Base-by-base conservation (phyloP, 2,888 invertebrate genomes). In the Perdita meconis region DNA sequence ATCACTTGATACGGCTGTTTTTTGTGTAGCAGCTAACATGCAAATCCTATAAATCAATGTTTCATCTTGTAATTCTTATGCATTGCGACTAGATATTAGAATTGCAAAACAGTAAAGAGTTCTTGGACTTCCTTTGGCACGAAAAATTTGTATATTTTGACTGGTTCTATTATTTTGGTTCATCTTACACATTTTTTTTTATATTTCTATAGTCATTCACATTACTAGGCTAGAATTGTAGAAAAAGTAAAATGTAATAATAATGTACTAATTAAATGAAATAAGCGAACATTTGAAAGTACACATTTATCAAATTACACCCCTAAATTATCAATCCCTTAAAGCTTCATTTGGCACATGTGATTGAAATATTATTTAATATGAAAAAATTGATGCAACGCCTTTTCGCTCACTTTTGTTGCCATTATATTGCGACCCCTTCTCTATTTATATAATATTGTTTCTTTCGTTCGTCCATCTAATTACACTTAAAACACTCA, bases 321-420 rank as follows among this genome's bases (percentile, higher is more conserved):
- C 40, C 38, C 60, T 71, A 71, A 61, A 55, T 79, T 67, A 67
- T 74, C 66, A 77, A 81, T 82, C 80, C 79, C 81, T 89, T 88
- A 89, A 90, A 90, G 90, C 89, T 88, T 90, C 87, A 83, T 90
- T 90, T 90, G 92, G 92, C 92, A 92, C 92, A 88, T 92, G 89
- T 89, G 87, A 90, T 92, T 91, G 91, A 89, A 92, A 92, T 91
- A 89, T 91, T 87, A 89, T 87, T 91, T 82, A 78, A 75, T 76
- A 75, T 38, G 75, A 88, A 89, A n/a, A 90, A 88, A 89, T 90
- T 86, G 87, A 89, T 89, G 89, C 85, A 89, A 78, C 82, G 78
- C 55, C 55, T 85, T 71, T 30, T 30, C 6, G 2, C 6, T 56
- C 36, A 60, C 66, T 57, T 30, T 72, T 42, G 51, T 61, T 56